Conservation (phyloP, 1,140 invertebrate genomes). For the Lasaia peninsularis region DNA sequence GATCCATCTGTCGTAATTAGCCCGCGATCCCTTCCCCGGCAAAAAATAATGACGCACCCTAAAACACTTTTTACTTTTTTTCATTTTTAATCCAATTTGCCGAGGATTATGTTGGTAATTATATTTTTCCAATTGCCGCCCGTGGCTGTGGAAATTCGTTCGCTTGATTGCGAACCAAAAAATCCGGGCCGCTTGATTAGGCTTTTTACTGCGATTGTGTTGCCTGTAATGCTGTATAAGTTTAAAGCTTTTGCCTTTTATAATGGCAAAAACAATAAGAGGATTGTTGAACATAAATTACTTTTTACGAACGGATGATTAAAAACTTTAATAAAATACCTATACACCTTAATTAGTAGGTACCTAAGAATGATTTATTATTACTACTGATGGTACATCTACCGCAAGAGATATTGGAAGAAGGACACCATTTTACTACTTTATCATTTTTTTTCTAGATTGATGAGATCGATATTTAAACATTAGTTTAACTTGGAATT, state of each 20-base stretch:
- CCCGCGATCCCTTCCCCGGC: slow-evolving; percentile 58
- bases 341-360: too few species aligned
- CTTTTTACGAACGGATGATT: background rate
- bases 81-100: slow-evolving; percentile 78
- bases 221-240: slow-evolving; percentile 19
- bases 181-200: slow-evolving; percentile 65
- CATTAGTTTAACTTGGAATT: too few species aligned
- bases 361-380: too few species aligned
- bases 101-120: slow-evolving; percentile 78
- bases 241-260: slow-evolving; percentile 12
- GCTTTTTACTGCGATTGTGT: slow-evolving; percentile 51
- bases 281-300: background rate
- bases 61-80: slow-evolving; percentile 75
- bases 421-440: too few species aligned
- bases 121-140: slow-evolving; percentile 75
- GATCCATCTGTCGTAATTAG: slow-evolving; percentile 75
- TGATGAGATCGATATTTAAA: too few species aligned
- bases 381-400: too few species aligned
- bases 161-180: slow-evolving; percentile 68
- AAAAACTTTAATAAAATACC: too few species aligned
- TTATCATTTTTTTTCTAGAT: too few species aligned
- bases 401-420: too few species aligned
- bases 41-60: slow-evolving; percentile 74
- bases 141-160: slow-evolving; percentile 61
- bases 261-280: slow-evolving; percentile 3